Base-by-base conservation (phyloP, 2,797 vertebrate species). In the Passerculus sandwichensis region DNA sequence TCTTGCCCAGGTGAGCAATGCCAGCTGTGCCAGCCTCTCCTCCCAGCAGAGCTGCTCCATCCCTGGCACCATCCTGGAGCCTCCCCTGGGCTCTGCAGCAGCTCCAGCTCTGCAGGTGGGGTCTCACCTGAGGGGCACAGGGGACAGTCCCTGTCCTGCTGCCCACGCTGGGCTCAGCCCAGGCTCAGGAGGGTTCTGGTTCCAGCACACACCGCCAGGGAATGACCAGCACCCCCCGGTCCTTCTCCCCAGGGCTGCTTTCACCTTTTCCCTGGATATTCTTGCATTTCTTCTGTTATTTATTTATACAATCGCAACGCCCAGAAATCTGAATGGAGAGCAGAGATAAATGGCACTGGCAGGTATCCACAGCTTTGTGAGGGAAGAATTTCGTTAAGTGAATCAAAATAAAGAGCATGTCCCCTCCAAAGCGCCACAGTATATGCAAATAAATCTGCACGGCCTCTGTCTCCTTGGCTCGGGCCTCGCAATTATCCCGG, bases 361-460 rank as follows among this genome's bases (percentile, higher is more conserved):
- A 40, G 80, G 76, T 82, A 18, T 86, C 90, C 96, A 84, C 25
- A 73, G 95, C 95, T 94, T 89, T 86, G 95, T 75, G 83, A 50
- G 83, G 90, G 80, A 84, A 75, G 93, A 92, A 87, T 93, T 78
- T 90, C 15, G 1, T 71, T 81, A 81, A 81, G 62, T 51, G 82
- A 89, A 65, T 94, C 76, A 61, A 89, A 94, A 94, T 47, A 78
- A 65, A 88, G 89, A 91, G 91, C 88, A 2, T 29, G 93, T 72
- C 88, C 93, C 83, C 77, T 79, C 87, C 61, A 30, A 88, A 88
- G 73, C 50, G 13, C 85, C 62, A 14, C 80, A 76, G 59, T 56
- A 34, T 73, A 85, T 93, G 94, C 90, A 92, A 76, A 92, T 92
- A 94, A 95, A 94, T 86, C 77, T 77, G 62, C 73, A 15, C 6